Evolutionary conservation across 2,113 vertebrate species (phyloP).

Genomic region (Microcebus tavaratra): DNA sequence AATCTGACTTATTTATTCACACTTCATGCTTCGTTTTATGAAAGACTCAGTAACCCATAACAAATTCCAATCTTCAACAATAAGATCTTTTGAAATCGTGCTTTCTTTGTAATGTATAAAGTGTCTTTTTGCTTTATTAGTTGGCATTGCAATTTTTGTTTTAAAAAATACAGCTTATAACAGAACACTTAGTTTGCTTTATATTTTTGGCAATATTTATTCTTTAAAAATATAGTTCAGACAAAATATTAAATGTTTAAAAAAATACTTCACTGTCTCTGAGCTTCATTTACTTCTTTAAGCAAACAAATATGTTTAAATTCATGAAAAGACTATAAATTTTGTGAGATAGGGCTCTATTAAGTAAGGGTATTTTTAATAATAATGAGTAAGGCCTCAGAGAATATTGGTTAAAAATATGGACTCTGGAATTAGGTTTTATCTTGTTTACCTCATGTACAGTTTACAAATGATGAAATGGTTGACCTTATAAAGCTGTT

Average conservation of each 20-base stretch:
- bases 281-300: background rate
- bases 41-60: background rate
- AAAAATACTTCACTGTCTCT: background rate
- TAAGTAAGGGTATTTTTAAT: background rate
- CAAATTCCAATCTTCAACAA: background rate
- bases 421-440: background rate
- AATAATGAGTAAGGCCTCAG: background rate
- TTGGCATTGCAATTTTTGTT: background rate
- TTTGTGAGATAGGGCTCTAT: background rate
- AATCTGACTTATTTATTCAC: slow-evolving; percentile 22
- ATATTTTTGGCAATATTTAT: background rate
- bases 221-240: background rate
- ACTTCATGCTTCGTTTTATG: slow-evolving; percentile 1
- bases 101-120: background rate
- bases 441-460: background rate
- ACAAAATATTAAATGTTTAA: background rate
- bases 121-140: background rate
- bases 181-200: background rate
- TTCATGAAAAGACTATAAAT: background rate
- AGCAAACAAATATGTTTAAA: background rate
- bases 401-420: background rate
- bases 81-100: background rate
- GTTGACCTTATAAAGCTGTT: background rate
- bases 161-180: background rate
- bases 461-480: background rate